Conservation (phyloP, 2,888 invertebrate species). For the Melanostoma mellinum region DNA sequence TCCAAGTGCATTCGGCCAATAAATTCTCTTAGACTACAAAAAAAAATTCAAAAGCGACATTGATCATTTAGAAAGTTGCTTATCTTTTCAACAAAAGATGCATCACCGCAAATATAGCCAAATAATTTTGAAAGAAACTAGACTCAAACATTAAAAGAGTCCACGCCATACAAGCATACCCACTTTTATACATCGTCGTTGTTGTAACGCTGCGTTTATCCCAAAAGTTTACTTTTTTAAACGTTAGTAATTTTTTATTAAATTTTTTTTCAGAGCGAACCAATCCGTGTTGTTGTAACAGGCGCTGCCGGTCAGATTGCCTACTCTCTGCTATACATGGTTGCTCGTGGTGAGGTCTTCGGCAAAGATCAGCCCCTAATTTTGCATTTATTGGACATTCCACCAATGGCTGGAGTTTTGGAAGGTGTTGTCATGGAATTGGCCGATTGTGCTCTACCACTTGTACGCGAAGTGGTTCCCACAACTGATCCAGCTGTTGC, state of each 20-base stretch:
- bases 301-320: slow-evolving; percentile 99
- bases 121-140: no score
- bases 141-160: no score
- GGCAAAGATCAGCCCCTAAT: slow-evolving; percentile 93
- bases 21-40: no score
- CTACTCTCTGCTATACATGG: slow-evolving; percentile 96
- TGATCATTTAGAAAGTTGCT: no score
- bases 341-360: slow-evolving; percentile 98
- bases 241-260: neutral
- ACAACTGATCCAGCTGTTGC: slow-evolving; percentile 94
- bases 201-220: no score
- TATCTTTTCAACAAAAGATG: no score
- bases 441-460: slow-evolving; percentile 96
- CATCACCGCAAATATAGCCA: no score
- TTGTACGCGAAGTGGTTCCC: slow-evolving; percentile 91
- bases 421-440: slow-evolving; percentile 99
- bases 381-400: slow-evolving; percentile 96
- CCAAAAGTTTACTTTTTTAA: no score
- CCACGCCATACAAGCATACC: no score
- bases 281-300: slow-evolving; percentile 96
- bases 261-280: slow-evolving; percentile 85
- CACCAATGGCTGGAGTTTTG: slow-evolving; percentile 97
- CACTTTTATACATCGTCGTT: no score
- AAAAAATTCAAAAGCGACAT: no score
- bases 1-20: no score